Evolutionary conservation across 1,140 invertebrate species (phyloP).

Genomic region (Diabrotica virgifera): DNA sequence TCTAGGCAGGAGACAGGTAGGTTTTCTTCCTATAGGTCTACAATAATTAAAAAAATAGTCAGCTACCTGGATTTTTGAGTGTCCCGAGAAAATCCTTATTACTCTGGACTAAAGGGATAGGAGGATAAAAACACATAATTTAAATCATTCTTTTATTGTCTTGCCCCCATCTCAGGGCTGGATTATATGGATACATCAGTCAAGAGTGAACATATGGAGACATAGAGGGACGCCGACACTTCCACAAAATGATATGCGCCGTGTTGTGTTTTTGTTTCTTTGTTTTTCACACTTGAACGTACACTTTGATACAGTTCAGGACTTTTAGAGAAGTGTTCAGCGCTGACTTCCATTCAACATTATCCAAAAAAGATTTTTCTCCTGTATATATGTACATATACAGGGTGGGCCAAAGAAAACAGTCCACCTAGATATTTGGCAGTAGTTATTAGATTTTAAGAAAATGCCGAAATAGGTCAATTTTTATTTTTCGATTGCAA

Average conservation of each 20-base stretch:
- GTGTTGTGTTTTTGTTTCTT: constrained; percentile 24
- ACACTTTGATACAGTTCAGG: constrained; percentile 31
- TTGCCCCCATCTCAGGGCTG: constrained; percentile 41
- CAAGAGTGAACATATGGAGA: constrained; percentile 45
- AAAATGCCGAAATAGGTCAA: no score
- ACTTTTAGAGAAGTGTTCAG: constrained; percentile 11
- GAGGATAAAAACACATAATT: background rate
- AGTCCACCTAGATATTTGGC: no score
- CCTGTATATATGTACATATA: no score
- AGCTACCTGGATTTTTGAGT: no score
- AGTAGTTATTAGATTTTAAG: no score
- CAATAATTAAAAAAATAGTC: no score
- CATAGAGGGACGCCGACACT: constrained; percentile 42
- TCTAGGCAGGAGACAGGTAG: no score
- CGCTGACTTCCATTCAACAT: constrained; percentile 1
- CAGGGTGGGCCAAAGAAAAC: no score
- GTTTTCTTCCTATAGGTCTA: no score
- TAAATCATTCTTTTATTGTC: constrained; percentile 47
- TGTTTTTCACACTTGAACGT: constrained; percentile 19
- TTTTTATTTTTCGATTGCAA: no score
- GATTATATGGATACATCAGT: constrained; percentile 46
- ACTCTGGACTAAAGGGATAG: no score
- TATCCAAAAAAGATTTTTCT: constrained; percentile 7
- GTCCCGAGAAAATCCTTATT: no score
- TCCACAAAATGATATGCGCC: constrained; percentile 41